Evolutionary conservation across 2,113 vertebrate genomes (phyloP).

Genomic region (Petrocephalus zakoni): DNA sequence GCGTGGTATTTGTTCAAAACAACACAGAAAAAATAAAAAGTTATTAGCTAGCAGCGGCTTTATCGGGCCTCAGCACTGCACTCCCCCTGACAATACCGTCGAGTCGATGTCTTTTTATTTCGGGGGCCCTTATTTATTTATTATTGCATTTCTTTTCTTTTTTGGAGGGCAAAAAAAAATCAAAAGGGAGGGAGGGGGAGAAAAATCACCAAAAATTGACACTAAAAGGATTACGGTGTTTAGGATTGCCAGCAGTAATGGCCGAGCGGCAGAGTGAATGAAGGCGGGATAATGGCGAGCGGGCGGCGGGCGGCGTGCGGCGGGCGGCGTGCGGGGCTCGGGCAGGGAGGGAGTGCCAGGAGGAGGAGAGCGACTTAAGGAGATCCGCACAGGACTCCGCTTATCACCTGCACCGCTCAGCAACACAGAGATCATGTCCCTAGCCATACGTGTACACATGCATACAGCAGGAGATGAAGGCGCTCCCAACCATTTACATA

Average conservation of each 20-base stretch:
- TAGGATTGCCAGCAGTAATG: conserved; percentile 84
- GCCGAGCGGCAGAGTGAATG: conserved; percentile 77
- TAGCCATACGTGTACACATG: background rate
- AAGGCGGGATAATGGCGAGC: conserved; percentile 74
- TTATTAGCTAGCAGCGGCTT: conserved; percentile 71
- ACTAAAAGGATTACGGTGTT: conserved; percentile 98
- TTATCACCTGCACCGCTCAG: conserved; percentile 75
- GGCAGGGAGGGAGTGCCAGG: conserved; percentile 45
- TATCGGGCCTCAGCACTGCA: conserved; percentile 68
- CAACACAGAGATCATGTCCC: background rate
- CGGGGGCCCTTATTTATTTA: conserved; percentile 57
- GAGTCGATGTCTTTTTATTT: conserved; percentile 73
- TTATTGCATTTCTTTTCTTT: conserved; percentile 49
- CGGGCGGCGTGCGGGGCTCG: conserved; percentile 57
- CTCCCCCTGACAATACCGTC: conserved; percentile 85
- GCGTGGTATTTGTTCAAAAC: conserved; percentile 60
- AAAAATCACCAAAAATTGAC: conserved; percentile 67
- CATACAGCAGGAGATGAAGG: background rate
- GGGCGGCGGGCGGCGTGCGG: conserved; percentile 62
- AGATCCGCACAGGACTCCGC: conserved; percentile 79
- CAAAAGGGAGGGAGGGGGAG: background rate
- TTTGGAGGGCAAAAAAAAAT: conserved; percentile 51
- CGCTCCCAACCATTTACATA: background rate
- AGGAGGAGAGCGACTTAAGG: conserved; percentile 78
- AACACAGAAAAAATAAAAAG: conserved; percentile 52